A percentile compares a stretch with the other conserved stretches of the same genome.
These are phyloP conservation scores for Hyposoter dolosus DNA, from an alignment of 2,888 invertebrate genomes.

Conservation along the genomic window DNA sequence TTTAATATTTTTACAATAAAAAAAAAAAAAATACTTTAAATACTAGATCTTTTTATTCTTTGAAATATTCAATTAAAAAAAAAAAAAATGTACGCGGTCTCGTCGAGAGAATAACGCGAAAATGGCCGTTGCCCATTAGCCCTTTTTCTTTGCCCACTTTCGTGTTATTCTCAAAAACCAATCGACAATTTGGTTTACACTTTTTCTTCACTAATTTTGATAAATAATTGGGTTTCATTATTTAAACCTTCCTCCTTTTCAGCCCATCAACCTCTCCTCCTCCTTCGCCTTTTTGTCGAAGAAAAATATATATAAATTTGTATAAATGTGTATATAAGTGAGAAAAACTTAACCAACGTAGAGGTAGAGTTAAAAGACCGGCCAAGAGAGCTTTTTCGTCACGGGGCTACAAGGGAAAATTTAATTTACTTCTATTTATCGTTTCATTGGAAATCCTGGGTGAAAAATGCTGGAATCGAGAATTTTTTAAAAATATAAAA, in stretches of 20 bases:
- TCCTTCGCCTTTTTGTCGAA: neutral
- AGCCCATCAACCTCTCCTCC: neutral
- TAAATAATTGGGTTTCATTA: slow-evolving; percentile 31
- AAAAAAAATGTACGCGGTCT: slow-evolving; percentile 14
- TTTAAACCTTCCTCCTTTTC: neutral
- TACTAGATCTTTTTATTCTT: neutral
- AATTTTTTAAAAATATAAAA: neutral
- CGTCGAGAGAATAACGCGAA: neutral
- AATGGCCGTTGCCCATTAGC: slow-evolving; percentile 8
- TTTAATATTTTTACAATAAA: slow-evolving; percentile 27
- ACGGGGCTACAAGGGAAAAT: slow-evolving; percentile 14
- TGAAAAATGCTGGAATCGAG: neutral
- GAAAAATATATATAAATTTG: slow-evolving; percentile 5
- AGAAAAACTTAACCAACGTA: slow-evolving; percentile 57
- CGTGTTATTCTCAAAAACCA: neutral
- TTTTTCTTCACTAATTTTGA: slow-evolving; percentile 5
- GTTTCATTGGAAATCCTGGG: neutral
- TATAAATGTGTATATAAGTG: slow-evolving; percentile 8
- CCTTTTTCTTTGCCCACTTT: slow-evolving; percentile 8
- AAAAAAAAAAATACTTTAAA: slow-evolving; percentile 15
- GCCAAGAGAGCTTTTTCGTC: slow-evolving; percentile 70
- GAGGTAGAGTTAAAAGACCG: slow-evolving; percentile 71
- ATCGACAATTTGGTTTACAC: slow-evolving; percentile 11
- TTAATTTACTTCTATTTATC: slow-evolving; percentile 8
- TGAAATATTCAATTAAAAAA: slow-evolving; percentile 10